These are phyloP conservation scores for Stictonetta naevosa DNA, from an alignment of 2,113 vertebrate species.

Conservation along the genomic window DNA sequence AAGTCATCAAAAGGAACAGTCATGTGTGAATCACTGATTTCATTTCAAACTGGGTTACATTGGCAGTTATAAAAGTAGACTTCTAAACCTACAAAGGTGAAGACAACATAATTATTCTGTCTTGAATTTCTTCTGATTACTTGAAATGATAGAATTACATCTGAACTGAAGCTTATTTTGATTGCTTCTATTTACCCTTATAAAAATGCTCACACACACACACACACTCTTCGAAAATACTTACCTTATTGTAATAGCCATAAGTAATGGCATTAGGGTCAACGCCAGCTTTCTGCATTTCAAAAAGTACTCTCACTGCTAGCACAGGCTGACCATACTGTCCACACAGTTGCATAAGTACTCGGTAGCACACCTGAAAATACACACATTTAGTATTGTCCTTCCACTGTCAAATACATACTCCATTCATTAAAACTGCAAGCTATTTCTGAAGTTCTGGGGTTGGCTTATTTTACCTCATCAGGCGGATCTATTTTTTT, in stretches of 20 bases:
- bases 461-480: constrained; percentile 80
- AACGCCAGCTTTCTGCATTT: constrained; percentile 97
- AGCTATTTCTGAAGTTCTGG: background rate
- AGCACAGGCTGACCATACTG: constrained; percentile 97
- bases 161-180: background rate
- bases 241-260: constrained; percentile 97
- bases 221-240: background rate
- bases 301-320: constrained; percentile 93
- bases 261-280: constrained; percentile 98
- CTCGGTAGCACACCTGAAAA: constrained; percentile 94
- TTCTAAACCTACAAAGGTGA: background rate
- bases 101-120: background rate
- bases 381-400: background rate
- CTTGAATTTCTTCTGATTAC: background rate
- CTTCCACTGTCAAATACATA: background rate
- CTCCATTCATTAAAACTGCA: fast-evolving
- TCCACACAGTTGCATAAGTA: constrained; percentile 96
- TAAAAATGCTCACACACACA: background rate
- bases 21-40: background rate
- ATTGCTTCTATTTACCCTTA: background rate
- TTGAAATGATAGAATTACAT: background rate
- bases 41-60: background rate
- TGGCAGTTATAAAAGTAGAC: background rate
- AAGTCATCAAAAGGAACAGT: background rate
- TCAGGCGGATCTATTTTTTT: constrained; percentile 95